phyloP scores from a whole-genome alignment of 1,140 invertebrate species.

The Bombus polaris region DNA sequence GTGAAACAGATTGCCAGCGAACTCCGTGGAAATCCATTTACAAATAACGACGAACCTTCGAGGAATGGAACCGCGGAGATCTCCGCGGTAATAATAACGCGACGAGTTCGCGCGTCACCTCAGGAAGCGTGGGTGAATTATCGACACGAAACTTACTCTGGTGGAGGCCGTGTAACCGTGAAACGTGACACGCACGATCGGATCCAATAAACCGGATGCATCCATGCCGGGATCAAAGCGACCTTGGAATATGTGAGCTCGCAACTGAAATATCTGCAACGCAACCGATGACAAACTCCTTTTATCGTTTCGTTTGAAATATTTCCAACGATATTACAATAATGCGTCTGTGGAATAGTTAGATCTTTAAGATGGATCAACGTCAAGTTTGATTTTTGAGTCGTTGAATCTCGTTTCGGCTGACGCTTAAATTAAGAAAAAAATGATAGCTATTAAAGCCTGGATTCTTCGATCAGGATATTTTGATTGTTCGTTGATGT shows the following conservation, averaged over 20 bases:
- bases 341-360: no score
- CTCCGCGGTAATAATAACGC: neutral
- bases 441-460: neutral
- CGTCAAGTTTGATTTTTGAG: neutral
- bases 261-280: constrained; percentile 82
- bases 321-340: neutral
- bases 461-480: neutral
- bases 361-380: neutral
- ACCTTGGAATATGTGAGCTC: constrained; percentile 86
- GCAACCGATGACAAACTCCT: constrained; percentile 13
- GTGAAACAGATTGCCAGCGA: neutral
- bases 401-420: neutral
- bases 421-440: neutral
- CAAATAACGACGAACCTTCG: neutral
- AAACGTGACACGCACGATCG: constrained; percentile 82
- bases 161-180: constrained; percentile 75
- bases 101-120: neutral
- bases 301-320: neutral
- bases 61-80: neutral
- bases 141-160: constrained; percentile 67
- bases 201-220: constrained; percentile 82
- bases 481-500: no score
- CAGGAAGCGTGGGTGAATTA: constrained; percentile 22
- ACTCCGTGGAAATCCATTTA: neutral
- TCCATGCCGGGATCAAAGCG: constrained; percentile 84